Base-by-base conservation (phyloP, 1,140 invertebrate genomes). In the Orius laevigatus region DNA sequence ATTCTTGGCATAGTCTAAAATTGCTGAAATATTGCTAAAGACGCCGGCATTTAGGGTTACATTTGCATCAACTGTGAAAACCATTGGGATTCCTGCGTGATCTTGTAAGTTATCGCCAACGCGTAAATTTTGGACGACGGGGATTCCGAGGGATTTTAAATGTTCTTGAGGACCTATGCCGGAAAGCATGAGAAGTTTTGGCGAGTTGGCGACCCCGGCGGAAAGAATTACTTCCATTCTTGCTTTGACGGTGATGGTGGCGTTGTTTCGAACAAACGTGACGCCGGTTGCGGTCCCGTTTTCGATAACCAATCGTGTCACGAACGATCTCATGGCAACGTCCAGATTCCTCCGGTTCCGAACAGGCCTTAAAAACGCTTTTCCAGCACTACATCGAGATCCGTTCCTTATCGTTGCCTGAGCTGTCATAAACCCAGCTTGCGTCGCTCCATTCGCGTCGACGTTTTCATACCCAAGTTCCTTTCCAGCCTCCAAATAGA, bases 351-450 rank as follows among this genome's bases (percentile, higher is more conserved):
- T 39, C 18, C 46, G 19, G 16, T 12, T 36, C 9, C 81, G 68
- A 0, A 85, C 75, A 0, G 88, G 87, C 40, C 82, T 65, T 1
- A 94, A 65, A 59, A 92, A 93, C 0, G 84, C 88, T 60, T 87
- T 86, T 1, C 85, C 77, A 1, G 88, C 88, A 40, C 81, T 88
- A 63, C 89, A 93, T 35, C 89, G 70, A 11, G 76, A 78, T 0
- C 88, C 89, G 40, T 86, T 72, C 31, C 87, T 66, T n/a, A 90
- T 82, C 0, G 88, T 92, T 36, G 14, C 42, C 14, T 51, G 25
- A 5, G 36, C 1, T 4, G 33, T 14, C 0, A 73, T 72, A 55
- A 85, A 81, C 49, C 85, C 79, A 33, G 71, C 76, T 61, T 83
- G 79, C 12, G 59, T 74, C 39, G 70, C 70, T 5, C 82, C 81